Conservation (phyloP, 2,113 vertebrate species). For the Chloropsis cyanopogon region DNA sequence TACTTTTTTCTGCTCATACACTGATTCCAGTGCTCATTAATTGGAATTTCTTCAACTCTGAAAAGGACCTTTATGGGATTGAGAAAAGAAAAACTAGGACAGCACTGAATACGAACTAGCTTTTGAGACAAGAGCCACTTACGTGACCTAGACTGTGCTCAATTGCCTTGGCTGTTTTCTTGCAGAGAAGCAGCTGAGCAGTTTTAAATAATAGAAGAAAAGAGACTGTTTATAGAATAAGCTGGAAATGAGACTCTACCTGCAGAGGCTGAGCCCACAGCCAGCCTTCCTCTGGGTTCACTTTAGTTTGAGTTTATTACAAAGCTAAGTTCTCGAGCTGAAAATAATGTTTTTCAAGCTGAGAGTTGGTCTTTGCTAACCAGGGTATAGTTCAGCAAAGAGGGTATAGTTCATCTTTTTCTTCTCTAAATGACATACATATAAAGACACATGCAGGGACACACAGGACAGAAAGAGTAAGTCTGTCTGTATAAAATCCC, state of each 20-base stretch:
- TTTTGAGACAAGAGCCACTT: conserved; percentile 47
- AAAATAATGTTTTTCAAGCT: not conserved
- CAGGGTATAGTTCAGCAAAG: not conserved
- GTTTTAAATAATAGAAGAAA: conserved; percentile 60
- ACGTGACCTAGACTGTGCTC: not conserved
- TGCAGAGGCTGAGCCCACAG: conserved; percentile 51
- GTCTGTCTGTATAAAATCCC: not conserved
- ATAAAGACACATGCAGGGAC: not conserved
- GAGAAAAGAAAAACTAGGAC: conserved; percentile 19
- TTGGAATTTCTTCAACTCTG: conserved; percentile 6
- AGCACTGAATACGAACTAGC: not conserved
- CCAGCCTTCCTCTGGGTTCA: conserved; percentile 51
- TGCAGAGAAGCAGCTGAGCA: conserved; percentile 31
- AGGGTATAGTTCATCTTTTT: conserved; percentile 10
- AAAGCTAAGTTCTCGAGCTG: not conserved
- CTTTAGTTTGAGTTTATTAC: conserved; percentile 56
- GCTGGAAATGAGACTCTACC: conserved; percentile 60
- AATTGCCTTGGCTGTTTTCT: conserved; percentile 50
- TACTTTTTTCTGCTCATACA: not conserved
- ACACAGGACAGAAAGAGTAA: not conserved
- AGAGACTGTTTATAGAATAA: conserved; percentile 37
- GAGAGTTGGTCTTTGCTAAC: not conserved
- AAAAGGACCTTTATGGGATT: conserved; percentile 1
- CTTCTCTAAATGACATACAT: not conserved
- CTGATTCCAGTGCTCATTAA: not conserved